Evolutionary conservation across 2,797 vertebrate genomes (phyloP).

Genomic region (Streptopelia turtur): DNA sequence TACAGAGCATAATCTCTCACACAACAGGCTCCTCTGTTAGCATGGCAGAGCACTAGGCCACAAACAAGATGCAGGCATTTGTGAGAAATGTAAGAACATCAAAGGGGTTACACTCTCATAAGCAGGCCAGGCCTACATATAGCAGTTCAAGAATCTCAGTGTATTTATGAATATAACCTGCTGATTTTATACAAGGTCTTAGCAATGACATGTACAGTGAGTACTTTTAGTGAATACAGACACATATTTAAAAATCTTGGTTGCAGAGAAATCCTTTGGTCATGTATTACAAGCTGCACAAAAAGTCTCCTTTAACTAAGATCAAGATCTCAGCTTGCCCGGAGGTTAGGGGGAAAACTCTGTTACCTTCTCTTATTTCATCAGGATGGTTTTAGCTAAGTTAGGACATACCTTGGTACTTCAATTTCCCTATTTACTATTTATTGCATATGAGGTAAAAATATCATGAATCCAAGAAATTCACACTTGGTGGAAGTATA

Average conservation of each 20-base stretch:
- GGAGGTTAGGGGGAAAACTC: not conserved
- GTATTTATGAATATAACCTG: not conserved
- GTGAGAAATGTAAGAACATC: not conserved
- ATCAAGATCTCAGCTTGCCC: not conserved
- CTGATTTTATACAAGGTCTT: not conserved
- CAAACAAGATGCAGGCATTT: not conserved
- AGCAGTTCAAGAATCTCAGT: not conserved
- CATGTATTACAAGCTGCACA: not conserved
- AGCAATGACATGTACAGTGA: not conserved
- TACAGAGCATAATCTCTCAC: not conserved
- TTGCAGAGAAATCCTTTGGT: not conserved
- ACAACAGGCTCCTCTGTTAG: not conserved
- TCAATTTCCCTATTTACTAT: not conserved
- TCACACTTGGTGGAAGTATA: not conserved
- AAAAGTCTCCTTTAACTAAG: not conserved
- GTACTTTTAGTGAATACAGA: not conserved
- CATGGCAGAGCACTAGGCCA: not conserved
- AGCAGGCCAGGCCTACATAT: not conserved
- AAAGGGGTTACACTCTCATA: not conserved
- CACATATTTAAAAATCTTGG: not conserved
- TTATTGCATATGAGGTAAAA: not conserved
- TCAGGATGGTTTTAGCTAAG: not conserved
- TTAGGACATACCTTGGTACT: not conserved
- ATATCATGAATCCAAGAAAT: not conserved
- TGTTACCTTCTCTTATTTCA: not conserved